A percentile compares a stretch with the other conserved stretches of the same genome.
Conservation (phyloP, 2,797 vertebrate genomes). For the Pangasius sanitwongsei region DNA sequence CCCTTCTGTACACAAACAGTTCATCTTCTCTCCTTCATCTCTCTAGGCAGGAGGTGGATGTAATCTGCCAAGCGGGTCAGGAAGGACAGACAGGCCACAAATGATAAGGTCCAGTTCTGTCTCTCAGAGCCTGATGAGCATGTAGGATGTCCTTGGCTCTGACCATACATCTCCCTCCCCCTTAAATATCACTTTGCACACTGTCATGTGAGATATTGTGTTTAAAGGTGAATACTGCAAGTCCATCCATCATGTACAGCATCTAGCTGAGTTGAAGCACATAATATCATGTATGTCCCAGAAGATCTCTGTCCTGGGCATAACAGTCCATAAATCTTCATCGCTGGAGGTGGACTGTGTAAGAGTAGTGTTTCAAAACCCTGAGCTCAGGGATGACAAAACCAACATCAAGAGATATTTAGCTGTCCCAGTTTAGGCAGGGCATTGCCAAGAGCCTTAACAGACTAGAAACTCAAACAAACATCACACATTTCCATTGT, state of each 20-base stretch:
- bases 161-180: slow-evolving; percentile 29
- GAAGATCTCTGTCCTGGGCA: slow-evolving; percentile 43
- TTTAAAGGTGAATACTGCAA: slow-evolving; percentile 51
- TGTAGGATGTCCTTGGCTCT: slow-evolving; percentile 14
- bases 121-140: slow-evolving; percentile 8
- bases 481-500: background rate
- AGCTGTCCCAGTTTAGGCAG: background rate
- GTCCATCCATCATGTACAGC: slow-evolving; percentile 31
- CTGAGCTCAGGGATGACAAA: slow-evolving; percentile 14
- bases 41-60: slow-evolving; percentile 33
- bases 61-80: slow-evolving; percentile 43
- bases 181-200: slow-evolving; percentile 47
- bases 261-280: slow-evolving; percentile 51
- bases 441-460: background rate
- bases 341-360: slow-evolving; percentile 25
- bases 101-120: slow-evolving; percentile 33
- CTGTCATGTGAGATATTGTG: slow-evolving; percentile 46
- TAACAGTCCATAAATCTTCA: slow-evolving; percentile 55
- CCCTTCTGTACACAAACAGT: slow-evolving; percentile 16
- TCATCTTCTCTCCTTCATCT: slow-evolving; percentile 36
- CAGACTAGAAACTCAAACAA: background rate
- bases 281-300: slow-evolving; percentile 41
- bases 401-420: slow-evolving; percentile 5
- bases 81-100: slow-evolving; percentile 36
- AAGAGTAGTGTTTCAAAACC: slow-evolving; percentile 47